These are phyloP conservation scores for Hymenochirus boettgeri DNA, from an alignment of 2,113 vertebrate genomes.

Conservation along the genomic window DNA sequence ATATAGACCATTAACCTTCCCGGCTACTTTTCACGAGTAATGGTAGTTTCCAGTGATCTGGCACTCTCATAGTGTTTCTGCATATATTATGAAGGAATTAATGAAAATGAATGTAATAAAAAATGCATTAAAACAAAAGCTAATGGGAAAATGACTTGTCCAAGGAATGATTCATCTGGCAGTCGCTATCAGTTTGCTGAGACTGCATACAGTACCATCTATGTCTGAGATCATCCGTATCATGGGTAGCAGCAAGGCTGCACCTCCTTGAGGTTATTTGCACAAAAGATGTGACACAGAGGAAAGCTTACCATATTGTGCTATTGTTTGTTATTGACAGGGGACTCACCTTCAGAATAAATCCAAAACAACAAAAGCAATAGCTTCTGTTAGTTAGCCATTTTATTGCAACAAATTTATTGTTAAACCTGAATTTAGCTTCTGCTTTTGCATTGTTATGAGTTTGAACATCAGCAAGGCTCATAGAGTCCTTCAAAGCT, in stretches of 20 bases:
- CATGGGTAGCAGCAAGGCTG: constrained; percentile 11
- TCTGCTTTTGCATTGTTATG: constrained; percentile 7
- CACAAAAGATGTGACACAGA: constrained; percentile 9
- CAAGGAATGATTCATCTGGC: constrained; percentile 40
- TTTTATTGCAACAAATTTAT: neutral
- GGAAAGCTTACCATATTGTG: constrained; percentile 14
- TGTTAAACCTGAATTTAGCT: constrained; percentile 3
- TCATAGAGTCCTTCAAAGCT: constrained; percentile 15
- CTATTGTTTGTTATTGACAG: constrained; percentile 6
- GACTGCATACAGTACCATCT: constrained; percentile 29
- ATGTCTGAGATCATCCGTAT: constrained; percentile 36
- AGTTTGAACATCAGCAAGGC: constrained; percentile 23
- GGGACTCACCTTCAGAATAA: constrained; percentile 18
- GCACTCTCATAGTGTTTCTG: constrained; percentile 4
- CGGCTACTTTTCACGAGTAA: constrained; percentile 23
- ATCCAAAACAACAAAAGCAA: constrained; percentile 3
- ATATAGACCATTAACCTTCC: constrained; percentile 36
- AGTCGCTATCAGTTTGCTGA: constrained; percentile 38
- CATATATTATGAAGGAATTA: constrained; percentile 33
- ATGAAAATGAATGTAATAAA: constrained; percentile 39
- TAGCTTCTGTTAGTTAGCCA: neutral
- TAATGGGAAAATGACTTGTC: constrained; percentile 42
- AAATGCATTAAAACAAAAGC: constrained; percentile 41
- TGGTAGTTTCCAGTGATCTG: constrained; percentile 16
- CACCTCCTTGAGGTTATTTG: constrained; percentile 35